Base-by-base conservation (phyloP, 2,888 invertebrate species). In the Andrena fulva region DNA sequence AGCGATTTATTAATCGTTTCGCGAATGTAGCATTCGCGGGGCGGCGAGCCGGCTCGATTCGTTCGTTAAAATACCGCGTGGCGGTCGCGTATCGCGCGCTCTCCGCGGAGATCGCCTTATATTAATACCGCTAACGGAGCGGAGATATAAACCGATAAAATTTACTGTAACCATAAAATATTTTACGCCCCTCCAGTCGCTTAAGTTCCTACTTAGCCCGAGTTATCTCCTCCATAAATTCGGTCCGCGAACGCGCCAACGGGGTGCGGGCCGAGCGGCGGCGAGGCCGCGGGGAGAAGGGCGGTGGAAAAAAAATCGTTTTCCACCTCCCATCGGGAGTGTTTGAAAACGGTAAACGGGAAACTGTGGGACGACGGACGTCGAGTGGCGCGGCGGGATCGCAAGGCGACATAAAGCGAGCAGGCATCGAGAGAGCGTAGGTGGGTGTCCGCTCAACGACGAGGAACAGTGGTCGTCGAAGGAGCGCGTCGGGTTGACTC, bases 401-500 rank as follows among this genome's bases (percentile, higher is more conserved):
- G n/a, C 27, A 3, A 3, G 27, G 54, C 20, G 54, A 54, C 8
- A 31, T 2, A 2, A 16, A 16, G 8, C 12, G 59, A 24, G 27
- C 12, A 54, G 31, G 29, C 35, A 68, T 12, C 3, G 8, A 35
- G 20, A 63, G 16, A 20, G n/a, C 42, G 20, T 35, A 54, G 56
- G 29, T 27, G 69, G 78, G 59, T 52, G 62, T 77, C 68, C 78
- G 84, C 80, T 86, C 76, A 74, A 42, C 79, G 82, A 70, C 76
- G 82, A 66, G 66, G 77, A 80, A 77, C 59, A 20, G 27, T 20
- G 52, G 52, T 50, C 77, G 56, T 35, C 29, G 67, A 72, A 82
- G 76, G 76, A 85, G 82, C 76, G 78, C 59, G 69, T 48, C 72
- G 80, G 67, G 78, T 84, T 77, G 86, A 86, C 87, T 86, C 85